Conservation (phyloP, 2,113 vertebrate species). For the Sylvietta virens region DNA sequence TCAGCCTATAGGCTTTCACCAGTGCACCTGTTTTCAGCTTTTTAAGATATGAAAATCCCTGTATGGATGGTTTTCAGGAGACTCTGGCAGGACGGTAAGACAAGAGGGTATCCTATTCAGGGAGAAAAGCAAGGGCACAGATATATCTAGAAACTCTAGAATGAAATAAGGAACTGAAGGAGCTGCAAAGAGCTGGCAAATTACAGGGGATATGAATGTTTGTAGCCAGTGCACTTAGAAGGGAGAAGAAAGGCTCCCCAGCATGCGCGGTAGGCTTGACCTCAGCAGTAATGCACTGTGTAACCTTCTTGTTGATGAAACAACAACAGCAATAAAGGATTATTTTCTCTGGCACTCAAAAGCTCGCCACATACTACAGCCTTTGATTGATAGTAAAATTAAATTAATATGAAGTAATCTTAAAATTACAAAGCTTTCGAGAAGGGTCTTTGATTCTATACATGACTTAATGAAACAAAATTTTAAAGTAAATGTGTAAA, state of each 20-base stretch:
- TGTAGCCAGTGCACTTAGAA: neutral
- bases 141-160: neutral
- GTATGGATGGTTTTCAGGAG: neutral
- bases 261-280: conserved; percentile 17
- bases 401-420: conserved; percentile 56
- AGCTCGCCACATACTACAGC: neutral
- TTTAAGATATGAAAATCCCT: neutral
- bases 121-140: neutral
- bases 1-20: neutral
- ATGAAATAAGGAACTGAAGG: neutral
- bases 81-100: neutral
- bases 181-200: neutral
- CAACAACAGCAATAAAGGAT: conserved; percentile 34
- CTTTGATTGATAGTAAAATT: conserved; percentile 45
- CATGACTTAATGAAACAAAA: neutral
- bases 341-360: conserved; percentile 24
- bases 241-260: conserved; percentile 23
- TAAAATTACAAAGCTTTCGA: conserved; percentile 46
- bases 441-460: conserved; percentile 28
- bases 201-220: neutral
- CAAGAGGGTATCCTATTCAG: neutral
- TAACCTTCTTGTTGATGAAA: conserved; percentile 39
- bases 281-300: neutral
- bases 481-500: conserved; percentile 15
- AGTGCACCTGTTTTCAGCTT: neutral